Percentiles rank a stretch among this genome's conserved stretches.
phyloP scores from a whole-genome alignment of 2,113 vertebrate genomes.

The Apistogramma diplotaenia region DNA sequence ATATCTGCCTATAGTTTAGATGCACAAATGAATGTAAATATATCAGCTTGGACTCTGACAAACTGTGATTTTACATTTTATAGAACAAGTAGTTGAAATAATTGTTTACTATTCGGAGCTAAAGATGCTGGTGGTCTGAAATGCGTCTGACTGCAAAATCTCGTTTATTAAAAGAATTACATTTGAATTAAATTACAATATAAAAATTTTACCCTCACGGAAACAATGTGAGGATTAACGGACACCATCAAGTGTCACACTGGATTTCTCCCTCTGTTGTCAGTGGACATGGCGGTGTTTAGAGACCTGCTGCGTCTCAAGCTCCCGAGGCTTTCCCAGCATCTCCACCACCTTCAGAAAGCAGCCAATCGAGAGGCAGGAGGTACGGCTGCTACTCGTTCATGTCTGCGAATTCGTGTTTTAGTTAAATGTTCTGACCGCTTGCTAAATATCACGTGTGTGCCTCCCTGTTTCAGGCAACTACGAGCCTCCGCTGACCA shows the following conservation, averaged over 20 bases:
- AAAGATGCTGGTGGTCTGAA: neutral
- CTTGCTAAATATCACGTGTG: neutral
- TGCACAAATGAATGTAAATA: no score
- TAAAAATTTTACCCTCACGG: neutral
- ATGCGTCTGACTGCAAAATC: neutral
- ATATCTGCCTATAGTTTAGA: no score
- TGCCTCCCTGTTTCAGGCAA: constrained; percentile 77
- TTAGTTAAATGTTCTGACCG: neutral
- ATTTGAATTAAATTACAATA: neutral
- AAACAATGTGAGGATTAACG: neutral
- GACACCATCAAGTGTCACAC: neutral
- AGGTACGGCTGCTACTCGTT: constrained; percentile 39
- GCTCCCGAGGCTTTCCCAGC: constrained; percentile 71
- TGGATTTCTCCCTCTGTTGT: neutral
- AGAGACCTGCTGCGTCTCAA: constrained; percentile 72
- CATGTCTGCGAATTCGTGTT: no score
- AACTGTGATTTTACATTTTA: neutral
- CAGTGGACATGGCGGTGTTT: constrained; percentile 77
- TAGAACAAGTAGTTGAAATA: neutral
- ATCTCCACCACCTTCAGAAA: constrained; percentile 71
- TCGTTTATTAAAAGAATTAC: neutral
- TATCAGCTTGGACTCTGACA: neutral
- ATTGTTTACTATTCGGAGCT: neutral
- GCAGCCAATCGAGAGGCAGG: constrained; percentile 68
- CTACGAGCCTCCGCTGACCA: constrained; percentile 96